Evolutionary conservation across 1,140 invertebrate species (phyloP).

Genomic region (Pentalonia nigronervosa): DNA sequence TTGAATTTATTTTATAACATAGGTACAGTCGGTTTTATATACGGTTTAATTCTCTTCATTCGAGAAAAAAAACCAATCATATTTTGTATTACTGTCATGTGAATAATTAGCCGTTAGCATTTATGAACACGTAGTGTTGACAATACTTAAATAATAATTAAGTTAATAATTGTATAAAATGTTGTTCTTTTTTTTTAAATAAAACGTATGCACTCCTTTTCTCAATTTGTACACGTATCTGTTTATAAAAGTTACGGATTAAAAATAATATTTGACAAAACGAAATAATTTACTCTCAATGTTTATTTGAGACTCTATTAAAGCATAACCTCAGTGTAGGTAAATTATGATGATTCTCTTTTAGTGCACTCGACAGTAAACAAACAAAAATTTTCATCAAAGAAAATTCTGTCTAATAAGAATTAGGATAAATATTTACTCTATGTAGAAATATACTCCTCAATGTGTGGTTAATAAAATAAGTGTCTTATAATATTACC

Average conservation of each 20-base stretch:
- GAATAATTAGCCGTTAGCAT: not conserved
- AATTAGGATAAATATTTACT: slow-evolving; percentile 5
- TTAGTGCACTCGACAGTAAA: not conserved
- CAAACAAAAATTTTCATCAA: not conserved
- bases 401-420: not conserved
- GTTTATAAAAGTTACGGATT: not conserved
- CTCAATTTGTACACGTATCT: not conserved
- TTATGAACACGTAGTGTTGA: not conserved
- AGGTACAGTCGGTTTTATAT: not conserved
- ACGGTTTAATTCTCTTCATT: not conserved
- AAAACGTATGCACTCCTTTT: not conserved
- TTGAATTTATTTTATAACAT: not conserved
- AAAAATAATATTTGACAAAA: not conserved
- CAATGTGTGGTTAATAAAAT: not conserved
- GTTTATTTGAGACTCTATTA: not conserved
- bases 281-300: not conserved
- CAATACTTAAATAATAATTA: not conserved
- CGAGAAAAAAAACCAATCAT: not conserved
- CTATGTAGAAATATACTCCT: not conserved
- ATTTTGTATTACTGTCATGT: not conserved
- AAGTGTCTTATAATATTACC: slow-evolving; percentile 71
- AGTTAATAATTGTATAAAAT: no score
- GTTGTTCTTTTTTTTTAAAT: not conserved
- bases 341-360: not conserved
- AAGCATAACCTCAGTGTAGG: not conserved